Evolutionary conservation across 2,113 vertebrate species (phyloP), one percentile per base, ranked within the genome.

Genomic region (Gobius niger): DNA sequence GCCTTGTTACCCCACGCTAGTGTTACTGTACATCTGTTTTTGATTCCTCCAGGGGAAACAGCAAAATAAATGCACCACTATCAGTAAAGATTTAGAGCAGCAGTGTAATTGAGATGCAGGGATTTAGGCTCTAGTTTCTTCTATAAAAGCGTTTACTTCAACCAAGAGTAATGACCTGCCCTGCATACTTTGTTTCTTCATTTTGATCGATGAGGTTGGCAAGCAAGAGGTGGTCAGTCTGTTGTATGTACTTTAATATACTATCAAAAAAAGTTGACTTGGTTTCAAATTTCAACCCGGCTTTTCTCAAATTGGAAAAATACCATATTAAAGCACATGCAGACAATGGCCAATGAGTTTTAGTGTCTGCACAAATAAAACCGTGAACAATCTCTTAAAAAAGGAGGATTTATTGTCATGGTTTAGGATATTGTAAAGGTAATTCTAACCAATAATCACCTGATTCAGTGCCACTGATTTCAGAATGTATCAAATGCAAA

Each of bases 1-100:
- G 71, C 64, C 72, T 53, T 77, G 72, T 82, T 85, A 63, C 62
- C 66, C 64, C 54, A 75, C 67, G 13, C 65, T 73, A 44, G 71
- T 19, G 66, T 82, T 87, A 73, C 68, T 47, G 49, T 87, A 78
- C 84, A 91, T 90, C 83, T 90, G 88, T 77, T 90, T 88, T 74
- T 83, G 67, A 86, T 90, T 90, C 70, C 65, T 78, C 3, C 0
- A 10, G 56, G 42, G 73, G 61, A 63, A 66, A 71, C 5, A 1
- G 77, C 72, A 65, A 76, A 68, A 83, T 71, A 80, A 85, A 85
- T 83, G 64, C 49, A 75, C 82, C 67, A 47, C 78, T 82, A 86
- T 90, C 80, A 68, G 76, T 75, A 73, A 82, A 87, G 75, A 78
- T 90, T 83, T 87, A 87, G 61, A 67, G 63, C 65, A 72, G 63